A percentile compares a stretch with the other conserved stretches of the same genome.
phyloP scores from a whole-genome alignment of 2,113 vertebrate species.

The Crotalus horridus region DNA sequence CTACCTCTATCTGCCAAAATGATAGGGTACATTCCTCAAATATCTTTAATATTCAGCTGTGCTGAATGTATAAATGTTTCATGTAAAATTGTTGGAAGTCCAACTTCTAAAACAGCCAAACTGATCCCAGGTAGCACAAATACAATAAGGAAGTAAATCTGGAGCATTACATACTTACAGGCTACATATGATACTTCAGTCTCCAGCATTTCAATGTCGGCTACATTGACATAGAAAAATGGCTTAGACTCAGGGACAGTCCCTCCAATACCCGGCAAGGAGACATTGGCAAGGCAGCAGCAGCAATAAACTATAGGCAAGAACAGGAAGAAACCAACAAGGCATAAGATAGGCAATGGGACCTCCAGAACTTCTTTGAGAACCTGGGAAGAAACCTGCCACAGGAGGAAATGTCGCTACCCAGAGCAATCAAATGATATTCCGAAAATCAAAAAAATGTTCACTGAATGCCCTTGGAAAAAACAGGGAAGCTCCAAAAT shows the following conservation, averaged over 20 bases:
- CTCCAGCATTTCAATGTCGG: constrained; percentile 90
- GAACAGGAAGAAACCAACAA: neutral
- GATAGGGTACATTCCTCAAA: neutral
- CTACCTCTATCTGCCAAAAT: neutral
- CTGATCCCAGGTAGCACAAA: neutral
- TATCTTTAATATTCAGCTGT: neutral
- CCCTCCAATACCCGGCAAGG: constrained; percentile 85
- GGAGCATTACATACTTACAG: constrained; percentile 77
- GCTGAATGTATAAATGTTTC: neutral
- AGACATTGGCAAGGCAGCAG: constrained; percentile 94
- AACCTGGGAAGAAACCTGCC: neutral
- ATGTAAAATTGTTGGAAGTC: neutral
- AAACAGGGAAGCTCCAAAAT: neutral
- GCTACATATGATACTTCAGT: constrained; percentile 93
- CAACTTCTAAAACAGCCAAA: constrained; percentile 17
- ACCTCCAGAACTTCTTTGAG: neutral
- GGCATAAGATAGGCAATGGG: neutral
- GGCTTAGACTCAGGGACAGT: constrained; percentile 91
- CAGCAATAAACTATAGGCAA: constrained; percentile 87
- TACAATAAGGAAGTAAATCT: neutral
- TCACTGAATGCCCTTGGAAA: neutral
- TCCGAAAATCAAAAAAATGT: neutral
- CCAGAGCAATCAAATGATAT: neutral
- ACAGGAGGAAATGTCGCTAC: neutral
- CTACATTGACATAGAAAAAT: constrained; percentile 96